Evolutionary conservation across 2,797 vertebrate genomes (phyloP).

Genomic region (Parauchenoglanis punctatus): DNA sequence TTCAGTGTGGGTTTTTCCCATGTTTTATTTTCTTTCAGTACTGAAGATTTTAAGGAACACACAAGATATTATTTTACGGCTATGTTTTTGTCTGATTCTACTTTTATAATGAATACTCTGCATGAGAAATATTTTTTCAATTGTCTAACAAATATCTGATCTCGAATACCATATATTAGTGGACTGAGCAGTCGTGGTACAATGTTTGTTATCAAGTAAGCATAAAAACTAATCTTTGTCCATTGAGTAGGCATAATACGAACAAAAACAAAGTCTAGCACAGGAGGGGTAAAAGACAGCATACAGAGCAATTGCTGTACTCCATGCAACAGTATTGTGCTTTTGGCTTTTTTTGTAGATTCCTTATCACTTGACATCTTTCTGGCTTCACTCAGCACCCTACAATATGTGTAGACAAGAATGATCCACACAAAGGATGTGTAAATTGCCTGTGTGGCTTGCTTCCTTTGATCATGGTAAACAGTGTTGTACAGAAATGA

Average conservation of each 20-base stretch:
- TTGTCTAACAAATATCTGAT: conserved; percentile 62
- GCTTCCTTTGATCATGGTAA: conserved; percentile 58
- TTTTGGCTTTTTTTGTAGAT: conserved; percentile 62
- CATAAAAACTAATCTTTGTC: conserved; percentile 47
- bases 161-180: conserved; percentile 68
- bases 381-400: conserved; percentile 57
- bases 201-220: conserved; percentile 59
- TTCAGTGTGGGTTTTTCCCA: background rate
- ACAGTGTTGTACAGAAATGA: conserved; percentile 57
- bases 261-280: conserved; percentile 13
- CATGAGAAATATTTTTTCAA: conserved; percentile 50
- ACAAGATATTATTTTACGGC: background rate
- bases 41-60: background rate
- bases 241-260: conserved; percentile 34
- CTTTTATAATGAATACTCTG: conserved; percentile 25
- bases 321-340: conserved; percentile 69
- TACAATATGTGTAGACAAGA: conserved; percentile 63
- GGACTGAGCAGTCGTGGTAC: conserved; percentile 68
- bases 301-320: conserved; percentile 65
- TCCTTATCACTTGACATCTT: conserved; percentile 32
- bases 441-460: conserved; percentile 54
- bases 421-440: conserved; percentile 63
- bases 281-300: conserved; percentile 56
- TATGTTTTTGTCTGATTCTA: conserved; percentile 25
- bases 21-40: background rate